phyloP scores from a whole-genome alignment of 2,797 vertebrate genomes.

The Propithecus perrieri region DNA sequence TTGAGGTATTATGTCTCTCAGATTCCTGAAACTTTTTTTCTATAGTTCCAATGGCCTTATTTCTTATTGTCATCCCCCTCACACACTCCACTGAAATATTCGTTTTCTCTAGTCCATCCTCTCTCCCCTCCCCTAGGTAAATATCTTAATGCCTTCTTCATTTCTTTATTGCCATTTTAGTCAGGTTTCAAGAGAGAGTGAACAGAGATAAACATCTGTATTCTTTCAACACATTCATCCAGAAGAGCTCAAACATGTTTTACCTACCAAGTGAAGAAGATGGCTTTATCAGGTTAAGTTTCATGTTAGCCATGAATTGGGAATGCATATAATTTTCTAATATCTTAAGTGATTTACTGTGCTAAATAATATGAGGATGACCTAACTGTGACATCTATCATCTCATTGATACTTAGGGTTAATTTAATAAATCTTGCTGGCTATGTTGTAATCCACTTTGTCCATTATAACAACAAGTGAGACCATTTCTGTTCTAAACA shows the following conservation, averaged over 20 bases:
- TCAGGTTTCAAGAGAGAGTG: not conserved
- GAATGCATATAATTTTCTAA: not conserved
- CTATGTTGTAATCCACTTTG: not conserved
- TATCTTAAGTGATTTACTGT: not conserved
- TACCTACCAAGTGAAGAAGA: not conserved
- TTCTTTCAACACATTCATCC: not conserved
- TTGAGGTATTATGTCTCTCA: not conserved
- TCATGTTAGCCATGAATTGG: not conserved
- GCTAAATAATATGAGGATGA: not conserved
- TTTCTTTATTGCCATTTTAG: not conserved
- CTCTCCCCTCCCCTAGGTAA: too few relatives aligned
- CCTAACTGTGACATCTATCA: not conserved
- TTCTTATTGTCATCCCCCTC: not conserved
- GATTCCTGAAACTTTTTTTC: not conserved
- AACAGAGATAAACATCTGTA: not conserved
- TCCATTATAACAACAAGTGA: not conserved
- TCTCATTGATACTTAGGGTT: not conserved
- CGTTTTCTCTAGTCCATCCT: not conserved
- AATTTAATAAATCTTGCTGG: not conserved
- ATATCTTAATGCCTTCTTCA: not conserved
- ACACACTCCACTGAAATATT: not conserved
- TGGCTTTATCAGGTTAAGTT: not conserved
- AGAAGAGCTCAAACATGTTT: not conserved
- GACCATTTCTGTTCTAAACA: not conserved
- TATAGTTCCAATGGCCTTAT: not conserved